Conservation (phyloP, 2,888 invertebrate genomes). For the Dioctria linearis region DNA sequence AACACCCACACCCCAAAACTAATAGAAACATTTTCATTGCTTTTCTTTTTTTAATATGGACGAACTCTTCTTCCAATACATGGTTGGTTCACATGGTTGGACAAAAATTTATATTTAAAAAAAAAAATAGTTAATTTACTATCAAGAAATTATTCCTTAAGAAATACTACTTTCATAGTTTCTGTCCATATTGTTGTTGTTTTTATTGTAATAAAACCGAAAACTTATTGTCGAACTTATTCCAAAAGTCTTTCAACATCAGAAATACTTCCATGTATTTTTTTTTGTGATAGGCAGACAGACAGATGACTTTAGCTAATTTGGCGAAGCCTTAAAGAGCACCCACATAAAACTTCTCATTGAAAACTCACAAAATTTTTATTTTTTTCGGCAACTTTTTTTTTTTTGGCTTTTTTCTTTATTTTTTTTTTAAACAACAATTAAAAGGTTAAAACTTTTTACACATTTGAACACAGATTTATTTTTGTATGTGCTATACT, state of each 20-base stretch:
- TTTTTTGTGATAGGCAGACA: neutral
- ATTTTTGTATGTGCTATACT: neutral
- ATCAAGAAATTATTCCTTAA: too few species aligned
- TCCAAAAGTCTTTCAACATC: neutral
- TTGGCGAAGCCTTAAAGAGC: neutral
- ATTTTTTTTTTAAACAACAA: neutral
- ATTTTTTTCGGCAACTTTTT: neutral
- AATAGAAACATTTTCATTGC: too few species aligned
- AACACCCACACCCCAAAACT: too few species aligned
- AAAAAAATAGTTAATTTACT: too few species aligned
- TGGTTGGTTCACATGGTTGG: too few species aligned
- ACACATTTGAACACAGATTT: constrained; percentile 34
- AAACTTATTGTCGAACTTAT: constrained; percentile 20
- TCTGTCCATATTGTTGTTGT: neutral
- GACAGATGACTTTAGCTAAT: too few species aligned
- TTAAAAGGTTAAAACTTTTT: constrained; percentile 14
- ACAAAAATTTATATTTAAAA: too few species aligned
- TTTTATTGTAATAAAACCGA: neutral
- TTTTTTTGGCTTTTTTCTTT: too few species aligned
- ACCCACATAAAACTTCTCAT: neutral
- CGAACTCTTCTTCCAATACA: too few species aligned
- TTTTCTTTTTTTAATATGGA: too few species aligned
- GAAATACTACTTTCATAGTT: too few species aligned
- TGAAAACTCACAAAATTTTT: constrained; percentile 35
- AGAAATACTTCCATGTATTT: constrained; percentile 26